Conservation (phyloP, 2,888 invertebrate genomes). For the Allygus modestus region DNA sequence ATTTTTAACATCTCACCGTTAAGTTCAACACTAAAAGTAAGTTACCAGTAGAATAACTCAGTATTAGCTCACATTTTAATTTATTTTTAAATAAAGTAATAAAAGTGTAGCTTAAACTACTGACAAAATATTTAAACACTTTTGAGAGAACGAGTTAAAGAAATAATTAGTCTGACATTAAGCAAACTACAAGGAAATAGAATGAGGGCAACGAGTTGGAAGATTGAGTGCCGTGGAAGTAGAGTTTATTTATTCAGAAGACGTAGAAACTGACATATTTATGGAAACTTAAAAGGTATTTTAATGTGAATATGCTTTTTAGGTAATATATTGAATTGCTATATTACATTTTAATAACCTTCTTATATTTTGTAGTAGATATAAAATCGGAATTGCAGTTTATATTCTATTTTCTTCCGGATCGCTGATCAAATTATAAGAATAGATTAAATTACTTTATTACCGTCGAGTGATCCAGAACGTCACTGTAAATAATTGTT, state of each 20-base stretch:
- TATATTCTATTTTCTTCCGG: not conserved
- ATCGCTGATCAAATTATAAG: not conserved
- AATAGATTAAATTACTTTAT: too few relatives aligned
- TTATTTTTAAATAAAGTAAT: too few relatives aligned
- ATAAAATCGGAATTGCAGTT: too few relatives aligned
- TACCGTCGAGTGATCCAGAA: too few relatives aligned
- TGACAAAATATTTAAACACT: too few relatives aligned
- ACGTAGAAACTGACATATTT: not conserved
- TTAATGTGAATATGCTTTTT: not conserved
- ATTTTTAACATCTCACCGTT: too few relatives aligned
- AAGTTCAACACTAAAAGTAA: too few relatives aligned
- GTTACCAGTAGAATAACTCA: too few relatives aligned
- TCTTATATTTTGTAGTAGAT: too few relatives aligned
- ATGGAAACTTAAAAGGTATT: not conserved
- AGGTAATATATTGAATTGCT: not conserved
- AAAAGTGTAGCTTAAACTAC: too few relatives aligned
- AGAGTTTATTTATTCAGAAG: not conserved
- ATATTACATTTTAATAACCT: not conserved
- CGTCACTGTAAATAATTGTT: too few relatives aligned
- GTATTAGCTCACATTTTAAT: too few relatives aligned
- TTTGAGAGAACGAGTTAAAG: not conserved
- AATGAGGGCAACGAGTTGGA: constrained; percentile 9
- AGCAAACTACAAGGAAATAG: not conserved
- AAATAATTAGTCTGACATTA: not conserved
- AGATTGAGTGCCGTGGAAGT: not conserved